Percentiles rank a stretch among this genome's conserved stretches.
phyloP scores from a whole-genome alignment of 2,113 vertebrate species.

The Rhynchopsitta pachyrhyncha region DNA sequence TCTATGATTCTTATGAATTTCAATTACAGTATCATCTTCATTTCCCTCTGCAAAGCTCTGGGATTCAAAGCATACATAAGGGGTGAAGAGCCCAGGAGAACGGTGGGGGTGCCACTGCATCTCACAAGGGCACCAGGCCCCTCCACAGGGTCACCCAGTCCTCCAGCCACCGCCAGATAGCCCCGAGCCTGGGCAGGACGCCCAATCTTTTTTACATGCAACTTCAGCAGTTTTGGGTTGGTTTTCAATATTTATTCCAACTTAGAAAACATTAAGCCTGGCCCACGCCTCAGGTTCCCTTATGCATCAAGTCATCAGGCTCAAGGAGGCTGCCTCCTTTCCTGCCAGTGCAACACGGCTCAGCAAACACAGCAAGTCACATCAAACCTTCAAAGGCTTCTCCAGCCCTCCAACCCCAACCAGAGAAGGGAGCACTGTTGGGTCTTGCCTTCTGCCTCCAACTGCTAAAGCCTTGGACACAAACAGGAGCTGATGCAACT shows the following conservation, averaged over 20 bases:
- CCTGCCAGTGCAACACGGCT: not conserved
- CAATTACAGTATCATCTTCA: not conserved
- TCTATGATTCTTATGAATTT: not conserved
- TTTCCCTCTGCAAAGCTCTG: not conserved
- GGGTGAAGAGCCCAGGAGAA: not conserved
- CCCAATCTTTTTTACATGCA: not conserved
- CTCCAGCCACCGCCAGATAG: fast-evolving
- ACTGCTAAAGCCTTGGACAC: not conserved
- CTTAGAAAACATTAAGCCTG: not conserved
- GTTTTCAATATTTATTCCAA: not conserved
- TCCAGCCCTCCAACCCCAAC: not conserved
- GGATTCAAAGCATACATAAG: not conserved
- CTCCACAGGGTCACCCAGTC: not conserved
- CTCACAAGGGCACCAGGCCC: not conserved
- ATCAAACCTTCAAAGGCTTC: not conserved
- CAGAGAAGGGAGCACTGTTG: not conserved
- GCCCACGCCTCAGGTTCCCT: not conserved
- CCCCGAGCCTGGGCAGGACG: fast-evolving
- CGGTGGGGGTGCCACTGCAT: fast-evolving
- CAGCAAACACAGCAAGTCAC: not conserved
- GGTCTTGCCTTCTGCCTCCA: constrained; percentile 17
- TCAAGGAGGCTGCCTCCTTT: not conserved
- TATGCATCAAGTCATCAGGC: not conserved
- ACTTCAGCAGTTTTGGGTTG: not conserved
- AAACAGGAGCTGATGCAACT: constrained; percentile 3